Percentiles rank a stretch among this genome's conserved stretches.
Evolutionary conservation across 2,113 vertebrate genomes (phyloP).

Genomic region (Emydocephalus ijimae): DNA sequence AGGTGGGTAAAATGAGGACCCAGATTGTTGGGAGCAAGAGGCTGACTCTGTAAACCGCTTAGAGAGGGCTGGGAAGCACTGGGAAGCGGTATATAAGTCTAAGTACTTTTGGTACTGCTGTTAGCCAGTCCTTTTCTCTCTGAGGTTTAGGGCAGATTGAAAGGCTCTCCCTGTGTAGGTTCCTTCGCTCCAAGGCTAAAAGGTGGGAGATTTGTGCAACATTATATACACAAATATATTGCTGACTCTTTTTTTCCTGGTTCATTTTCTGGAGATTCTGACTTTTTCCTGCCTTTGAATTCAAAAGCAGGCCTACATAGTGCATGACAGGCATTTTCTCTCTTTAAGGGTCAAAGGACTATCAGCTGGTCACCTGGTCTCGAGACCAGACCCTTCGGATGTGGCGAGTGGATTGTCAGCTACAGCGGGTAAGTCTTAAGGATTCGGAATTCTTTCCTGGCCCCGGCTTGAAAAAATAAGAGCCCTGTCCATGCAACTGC

Average conservation of each 20-base stretch:
- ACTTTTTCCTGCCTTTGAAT: not conserved
- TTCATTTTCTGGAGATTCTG: not conserved
- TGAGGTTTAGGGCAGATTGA: not conserved
- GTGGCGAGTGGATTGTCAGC: conserved; percentile 93
- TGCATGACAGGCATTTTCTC: conserved; percentile 24
- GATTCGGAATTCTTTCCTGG: accelerated
- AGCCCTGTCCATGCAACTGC: not conserved
- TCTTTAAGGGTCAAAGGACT: conserved; percentile 86
- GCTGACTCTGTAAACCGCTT: too few relatives aligned
- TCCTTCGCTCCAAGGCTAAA: not conserved
- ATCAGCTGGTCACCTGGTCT: conserved; percentile 95
- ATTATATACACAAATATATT: not conserved
- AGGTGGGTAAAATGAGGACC: too few relatives aligned
- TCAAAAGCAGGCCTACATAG: not conserved
- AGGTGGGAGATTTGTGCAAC: not conserved
- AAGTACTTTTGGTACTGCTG: too few relatives aligned
- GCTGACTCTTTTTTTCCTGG: not conserved
- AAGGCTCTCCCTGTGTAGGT: not conserved
- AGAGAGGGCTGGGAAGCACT: too few relatives aligned
- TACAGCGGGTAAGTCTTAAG: conserved; percentile 82
- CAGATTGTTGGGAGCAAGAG: too few relatives aligned
- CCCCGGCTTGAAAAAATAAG: not conserved
- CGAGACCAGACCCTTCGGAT: conserved; percentile 95
- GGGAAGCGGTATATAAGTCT: too few relatives aligned
- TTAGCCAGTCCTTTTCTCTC: not conserved